Evolutionary conservation across 2,888 invertebrate genomes (phyloP).

Genomic region (Sympetrum striolatum): DNA sequence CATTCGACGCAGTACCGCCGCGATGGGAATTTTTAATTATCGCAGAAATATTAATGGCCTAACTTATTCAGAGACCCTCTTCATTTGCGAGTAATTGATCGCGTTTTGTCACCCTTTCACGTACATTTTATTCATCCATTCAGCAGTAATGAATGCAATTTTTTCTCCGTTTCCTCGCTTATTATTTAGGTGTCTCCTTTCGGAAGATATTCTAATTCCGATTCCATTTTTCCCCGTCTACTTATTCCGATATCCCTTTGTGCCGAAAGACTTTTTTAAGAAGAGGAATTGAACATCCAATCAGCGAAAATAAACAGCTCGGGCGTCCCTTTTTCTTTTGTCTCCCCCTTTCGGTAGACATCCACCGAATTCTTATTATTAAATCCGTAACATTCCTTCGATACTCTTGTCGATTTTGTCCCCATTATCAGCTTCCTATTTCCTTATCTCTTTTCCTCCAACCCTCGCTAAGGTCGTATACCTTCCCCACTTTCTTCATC

Average conservation of each 20-base stretch:
- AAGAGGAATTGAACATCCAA: not conserved
- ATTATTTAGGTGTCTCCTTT: not conserved
- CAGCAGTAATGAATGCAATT: not conserved
- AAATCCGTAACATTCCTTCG: not conserved
- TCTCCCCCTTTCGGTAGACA: not conserved
- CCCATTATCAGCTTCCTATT: not conserved
- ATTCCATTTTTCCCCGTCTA: not conserved
- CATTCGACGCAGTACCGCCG: not conserved
- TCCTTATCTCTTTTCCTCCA: not conserved
- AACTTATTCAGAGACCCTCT: not conserved
- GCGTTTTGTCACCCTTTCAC: not conserved
- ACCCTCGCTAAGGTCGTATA: not conserved
- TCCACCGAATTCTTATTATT: not conserved
- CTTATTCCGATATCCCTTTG: conserved; percentile 2
- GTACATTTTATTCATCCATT: not conserved
- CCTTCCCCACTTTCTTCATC: not conserved
- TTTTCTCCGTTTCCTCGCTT: not conserved
- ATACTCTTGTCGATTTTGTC: conserved; percentile 10
- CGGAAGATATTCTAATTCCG: not conserved
- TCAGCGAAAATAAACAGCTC: conserved; percentile 15
- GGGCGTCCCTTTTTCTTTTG: not conserved
- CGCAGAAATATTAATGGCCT: not conserved
- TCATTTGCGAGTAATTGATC: not conserved
- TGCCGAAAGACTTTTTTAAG: not conserved
- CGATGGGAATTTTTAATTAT: not conserved